phyloP scores from a whole-genome alignment of 2,888 invertebrate genomes.

The Aethes cnicana region DNA sequence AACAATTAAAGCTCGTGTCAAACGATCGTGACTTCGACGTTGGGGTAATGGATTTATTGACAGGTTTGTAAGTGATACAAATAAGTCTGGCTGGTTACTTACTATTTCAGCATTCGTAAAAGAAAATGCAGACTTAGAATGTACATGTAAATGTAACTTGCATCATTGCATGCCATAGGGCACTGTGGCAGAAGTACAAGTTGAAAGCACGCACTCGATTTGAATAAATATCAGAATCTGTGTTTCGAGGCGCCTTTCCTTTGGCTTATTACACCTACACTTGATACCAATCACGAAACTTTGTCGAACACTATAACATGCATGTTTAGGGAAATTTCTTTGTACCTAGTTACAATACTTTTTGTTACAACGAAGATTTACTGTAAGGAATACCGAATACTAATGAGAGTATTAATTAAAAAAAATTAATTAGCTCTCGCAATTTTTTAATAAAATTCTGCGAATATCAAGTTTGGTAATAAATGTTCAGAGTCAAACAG shows the following conservation, averaged over 20 bases:
- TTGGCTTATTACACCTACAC: slow-evolving; percentile 8
- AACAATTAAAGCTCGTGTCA: slow-evolving; percentile 45
- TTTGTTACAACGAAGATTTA: no score
- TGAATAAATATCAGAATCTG: slow-evolving; percentile 24
- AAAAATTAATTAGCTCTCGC: no score
- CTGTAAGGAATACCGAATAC: no score
- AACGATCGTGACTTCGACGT: slow-evolving; percentile 36
- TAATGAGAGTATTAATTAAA: no score
- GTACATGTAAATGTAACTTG: neutral
- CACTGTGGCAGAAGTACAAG: neutral
- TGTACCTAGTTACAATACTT: no score
- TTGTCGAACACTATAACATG: slow-evolving; percentile 8
- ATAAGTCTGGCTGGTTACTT: no score
- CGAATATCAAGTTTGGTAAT: neutral
- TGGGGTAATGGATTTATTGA: slow-evolving; percentile 34
- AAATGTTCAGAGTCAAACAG: neutral
- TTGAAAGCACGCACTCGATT: slow-evolving; percentile 20
- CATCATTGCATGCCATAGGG: slow-evolving; percentile 4
- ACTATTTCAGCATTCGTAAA: no score
- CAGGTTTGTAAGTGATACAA: no score
- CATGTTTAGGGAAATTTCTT: neutral
- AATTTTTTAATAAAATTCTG: no score
- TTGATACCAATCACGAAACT: slow-evolving; percentile 16
- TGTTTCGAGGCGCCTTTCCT: slow-evolving; percentile 21
- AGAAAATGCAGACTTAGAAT: no score